Evolutionary conservation across 2,797 vertebrate species (phyloP).

Genomic region (Acanthiza pusilla): DNA sequence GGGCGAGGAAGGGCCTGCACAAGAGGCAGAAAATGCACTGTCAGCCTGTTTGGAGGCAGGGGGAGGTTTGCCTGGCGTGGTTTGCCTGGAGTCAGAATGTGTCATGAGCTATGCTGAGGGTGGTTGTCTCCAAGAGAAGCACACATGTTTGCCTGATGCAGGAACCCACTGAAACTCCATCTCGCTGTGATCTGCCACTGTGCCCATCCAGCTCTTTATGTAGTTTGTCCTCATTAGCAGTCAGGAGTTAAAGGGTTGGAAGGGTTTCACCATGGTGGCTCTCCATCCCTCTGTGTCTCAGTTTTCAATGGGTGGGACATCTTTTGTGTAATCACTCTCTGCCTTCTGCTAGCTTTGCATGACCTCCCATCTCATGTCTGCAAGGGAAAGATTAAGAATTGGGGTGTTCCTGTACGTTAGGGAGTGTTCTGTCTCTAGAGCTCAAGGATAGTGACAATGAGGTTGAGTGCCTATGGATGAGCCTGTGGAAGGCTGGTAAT

Average conservation of each 20-base stretch:
- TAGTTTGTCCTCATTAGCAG: background rate
- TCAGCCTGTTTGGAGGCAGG: background rate
- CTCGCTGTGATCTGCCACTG: background rate
- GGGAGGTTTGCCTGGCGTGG: background rate
- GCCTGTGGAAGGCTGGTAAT: background rate
- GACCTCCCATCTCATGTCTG: background rate
- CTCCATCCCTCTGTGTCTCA: background rate
- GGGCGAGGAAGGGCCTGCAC: background rate
- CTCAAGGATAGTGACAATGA: background rate
- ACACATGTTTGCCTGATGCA: background rate
- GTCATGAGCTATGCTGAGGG: background rate
- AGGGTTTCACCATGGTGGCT: background rate
- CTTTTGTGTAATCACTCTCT: slow-evolving; percentile 18
- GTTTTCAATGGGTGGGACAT: background rate
- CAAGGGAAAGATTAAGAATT: background rate
- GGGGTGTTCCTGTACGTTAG: background rate
- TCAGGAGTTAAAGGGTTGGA: background rate
- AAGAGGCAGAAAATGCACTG: background rate
- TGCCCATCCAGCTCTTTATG: background rate
- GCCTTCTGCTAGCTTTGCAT: background rate
- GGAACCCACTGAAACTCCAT: background rate
- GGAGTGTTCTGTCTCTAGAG: background rate
- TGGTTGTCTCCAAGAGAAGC: background rate
- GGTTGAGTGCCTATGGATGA: background rate
- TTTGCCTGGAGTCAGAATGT: background rate